phyloP scores from a whole-genome alignment of 2,797 vertebrate species.

The Eurystomus glaucurus region DNA sequence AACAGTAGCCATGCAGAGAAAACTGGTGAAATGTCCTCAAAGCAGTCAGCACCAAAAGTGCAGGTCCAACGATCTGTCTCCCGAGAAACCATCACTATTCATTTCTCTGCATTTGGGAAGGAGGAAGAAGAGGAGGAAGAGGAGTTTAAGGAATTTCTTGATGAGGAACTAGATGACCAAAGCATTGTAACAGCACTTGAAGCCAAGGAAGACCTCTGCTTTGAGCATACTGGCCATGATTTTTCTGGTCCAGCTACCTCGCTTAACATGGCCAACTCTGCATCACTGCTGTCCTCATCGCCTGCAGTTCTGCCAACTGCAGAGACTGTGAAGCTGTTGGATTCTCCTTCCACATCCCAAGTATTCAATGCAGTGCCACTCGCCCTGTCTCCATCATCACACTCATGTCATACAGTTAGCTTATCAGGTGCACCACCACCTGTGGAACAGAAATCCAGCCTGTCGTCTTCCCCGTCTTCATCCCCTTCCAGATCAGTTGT shows the following conservation, averaged over 20 bases:
- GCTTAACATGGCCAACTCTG: constrained; percentile 67
- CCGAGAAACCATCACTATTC: constrained; percentile 94
- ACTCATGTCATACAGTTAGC: constrained; percentile 75
- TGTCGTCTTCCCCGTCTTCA: constrained; percentile 84
- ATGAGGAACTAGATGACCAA: constrained; percentile 85
- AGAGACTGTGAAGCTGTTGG: constrained; percentile 78
- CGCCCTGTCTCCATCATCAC: constrained; percentile 75
- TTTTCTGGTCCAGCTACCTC: constrained; percentile 75
- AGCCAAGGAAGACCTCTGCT: constrained; percentile 93
- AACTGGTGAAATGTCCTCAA: constrained; percentile 86
- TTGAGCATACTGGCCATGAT: constrained; percentile 82
- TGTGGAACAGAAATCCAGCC: constrained; percentile 84
- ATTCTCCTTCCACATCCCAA: constrained; percentile 68
- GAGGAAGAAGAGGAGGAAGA: constrained; percentile 96
- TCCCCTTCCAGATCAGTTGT: constrained; percentile 88
- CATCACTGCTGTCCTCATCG: constrained; percentile 64
- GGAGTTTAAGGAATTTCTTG: constrained; percentile 79
- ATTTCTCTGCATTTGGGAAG: constrained; percentile 94
- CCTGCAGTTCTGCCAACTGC: constrained; percentile 71
- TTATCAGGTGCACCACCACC: constrained; percentile 87
- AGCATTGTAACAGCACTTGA: constrained; percentile 92
- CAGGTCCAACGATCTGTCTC: constrained; percentile 92
- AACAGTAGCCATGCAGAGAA: constrained; percentile 92
- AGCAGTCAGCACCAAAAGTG: constrained; percentile 90
- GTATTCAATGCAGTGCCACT: constrained; percentile 79